phyloP scores from a whole-genome alignment of 2,113 vertebrate genomes.

The Lamprotornis superbus region DNA sequence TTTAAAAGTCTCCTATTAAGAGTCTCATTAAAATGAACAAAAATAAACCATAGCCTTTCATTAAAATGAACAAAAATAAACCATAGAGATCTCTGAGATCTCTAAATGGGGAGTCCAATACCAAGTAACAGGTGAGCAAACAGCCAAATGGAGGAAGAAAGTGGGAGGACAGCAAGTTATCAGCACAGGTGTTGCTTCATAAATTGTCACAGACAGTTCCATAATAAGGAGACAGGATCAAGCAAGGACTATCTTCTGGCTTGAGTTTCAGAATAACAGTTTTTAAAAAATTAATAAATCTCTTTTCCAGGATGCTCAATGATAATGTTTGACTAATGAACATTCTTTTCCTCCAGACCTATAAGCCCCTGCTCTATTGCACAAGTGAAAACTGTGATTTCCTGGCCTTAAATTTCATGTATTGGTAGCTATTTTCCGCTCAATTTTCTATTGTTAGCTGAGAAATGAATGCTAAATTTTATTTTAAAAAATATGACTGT shows the following conservation, averaged over 20 bases:
- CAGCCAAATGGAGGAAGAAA: neutral
- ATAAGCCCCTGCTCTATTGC: neutral
- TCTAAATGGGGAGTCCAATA: neutral
- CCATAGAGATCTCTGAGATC: neutral
- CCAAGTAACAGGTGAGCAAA: slow-evolving; percentile 31
- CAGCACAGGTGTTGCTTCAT: neutral
- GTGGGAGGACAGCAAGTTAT: neutral
- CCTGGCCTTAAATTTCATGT: neutral
- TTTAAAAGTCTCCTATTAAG: neutral
- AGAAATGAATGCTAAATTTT: neutral
- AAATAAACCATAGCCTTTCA: neutral
- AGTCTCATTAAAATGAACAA: neutral
- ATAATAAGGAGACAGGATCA: neutral
- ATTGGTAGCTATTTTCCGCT: neutral
- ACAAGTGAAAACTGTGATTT: neutral
- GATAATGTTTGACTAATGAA: neutral
- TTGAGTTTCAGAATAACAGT: neutral
- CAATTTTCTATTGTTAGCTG: neutral
- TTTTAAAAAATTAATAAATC: neutral
- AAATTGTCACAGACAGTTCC: slow-evolving; percentile 3
- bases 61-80: neutral
- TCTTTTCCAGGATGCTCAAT: neutral
- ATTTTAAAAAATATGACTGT: neutral
- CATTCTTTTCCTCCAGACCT: neutral
- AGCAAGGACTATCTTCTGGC: neutral